Evolutionary conservation across 2,888 invertebrate species (phyloP), one percentile per base, ranked within the genome.

Genomic region (Tipula helvola): DNA sequence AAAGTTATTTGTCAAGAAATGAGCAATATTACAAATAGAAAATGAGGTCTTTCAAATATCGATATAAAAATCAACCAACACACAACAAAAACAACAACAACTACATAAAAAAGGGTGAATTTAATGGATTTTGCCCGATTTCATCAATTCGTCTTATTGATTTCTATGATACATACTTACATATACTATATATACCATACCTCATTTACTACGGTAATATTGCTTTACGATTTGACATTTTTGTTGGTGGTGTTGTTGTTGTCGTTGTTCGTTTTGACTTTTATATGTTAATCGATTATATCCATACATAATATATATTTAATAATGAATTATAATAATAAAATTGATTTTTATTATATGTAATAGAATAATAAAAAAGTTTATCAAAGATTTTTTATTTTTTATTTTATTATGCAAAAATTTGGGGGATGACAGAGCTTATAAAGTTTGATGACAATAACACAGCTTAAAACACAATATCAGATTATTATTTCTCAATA

Each of bases 21-120:
- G 41, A 85, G 84, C 36, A 85, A 41, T 41, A 85, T 85, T 85
- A 36, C 84, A 41, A 85, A 85, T 85, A 85, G 41, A 85, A 85
- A 85, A 85, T 85, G 41, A 85, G 41, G 84, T 85, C 41, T 85
- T 41, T 41, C 84, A 85, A 85, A 41, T 41, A 85, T 41, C 84
- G 84, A 85, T 85, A 85, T 85, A 85, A 41, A 41, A 41, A 39
- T 39, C 39, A 71, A 71, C 71, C 0, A 71, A 71, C 71, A 71
- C 28, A 71, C 28, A 71, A 71, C 71, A 71, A 10, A 7, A 18
- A 71, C 28, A 47, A 12, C 47, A 47, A 8, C 3, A 47, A 47
- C 47, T 28, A 28, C 28, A 28, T 28, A 52, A 18, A 71, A 71
- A 71, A 71, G 71, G 71, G 71, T 71, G 71, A 71, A 71, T 71